These are phyloP conservation scores for Lacanobia oleracea DNA, from an alignment of 2,888 invertebrate genomes.

Conservation along the genomic window DNA sequence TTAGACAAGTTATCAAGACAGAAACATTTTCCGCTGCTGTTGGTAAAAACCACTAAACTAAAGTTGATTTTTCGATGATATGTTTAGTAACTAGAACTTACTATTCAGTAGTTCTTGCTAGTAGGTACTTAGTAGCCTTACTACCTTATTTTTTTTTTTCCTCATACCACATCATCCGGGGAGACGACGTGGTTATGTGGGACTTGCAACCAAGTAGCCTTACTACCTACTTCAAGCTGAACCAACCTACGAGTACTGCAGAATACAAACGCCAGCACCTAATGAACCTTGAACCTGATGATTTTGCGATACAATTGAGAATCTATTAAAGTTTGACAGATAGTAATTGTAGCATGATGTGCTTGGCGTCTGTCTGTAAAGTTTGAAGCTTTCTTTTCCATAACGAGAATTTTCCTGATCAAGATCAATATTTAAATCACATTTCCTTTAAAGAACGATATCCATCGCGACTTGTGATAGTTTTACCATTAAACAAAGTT, in stretches of 20 bases:
- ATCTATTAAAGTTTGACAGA: too few relatives aligned
- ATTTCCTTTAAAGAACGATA: not conserved
- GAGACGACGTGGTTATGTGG: too few relatives aligned
- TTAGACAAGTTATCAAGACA: not conserved
- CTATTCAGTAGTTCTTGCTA: too few relatives aligned
- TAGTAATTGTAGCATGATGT: too few relatives aligned
- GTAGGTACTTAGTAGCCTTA: not conserved
- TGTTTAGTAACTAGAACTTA: not conserved
- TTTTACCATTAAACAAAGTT: slow-evolving; percentile 36
- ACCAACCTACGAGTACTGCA: not conserved
- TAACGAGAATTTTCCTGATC: not conserved
- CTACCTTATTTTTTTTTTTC: too few relatives aligned
- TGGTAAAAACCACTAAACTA: not conserved
- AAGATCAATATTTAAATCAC: slow-evolving; percentile 8
- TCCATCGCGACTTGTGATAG: slow-evolving; percentile 27
- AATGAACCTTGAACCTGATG: too few relatives aligned
- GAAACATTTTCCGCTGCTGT: not conserved
- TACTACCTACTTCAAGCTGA: not conserved
- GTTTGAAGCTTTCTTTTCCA: not conserved
- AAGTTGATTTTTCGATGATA: not conserved
- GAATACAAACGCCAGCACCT: too few relatives aligned
- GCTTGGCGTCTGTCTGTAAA: not conserved
- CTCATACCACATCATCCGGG: too few relatives aligned
- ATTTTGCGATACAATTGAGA: too few relatives aligned
- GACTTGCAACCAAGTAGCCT: too few relatives aligned